Percentiles rank a stretch among this genome's conserved stretches.
Conservation (phyloP, 2,888 invertebrate genomes). For the Saturnia pavonia region DNA sequence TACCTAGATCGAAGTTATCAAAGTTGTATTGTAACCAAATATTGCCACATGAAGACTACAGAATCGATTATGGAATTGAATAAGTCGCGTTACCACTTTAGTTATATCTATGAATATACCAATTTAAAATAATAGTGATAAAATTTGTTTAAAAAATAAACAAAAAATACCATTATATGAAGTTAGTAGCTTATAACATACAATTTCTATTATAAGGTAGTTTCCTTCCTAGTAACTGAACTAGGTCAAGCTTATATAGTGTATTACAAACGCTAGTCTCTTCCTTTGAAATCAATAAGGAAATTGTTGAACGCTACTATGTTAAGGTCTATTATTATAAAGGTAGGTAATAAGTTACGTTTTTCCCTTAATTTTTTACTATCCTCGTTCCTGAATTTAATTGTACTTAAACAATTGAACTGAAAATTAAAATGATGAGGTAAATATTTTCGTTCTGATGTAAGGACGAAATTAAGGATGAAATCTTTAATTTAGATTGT, state of each 20-base stretch:
- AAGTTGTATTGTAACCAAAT: constrained; percentile 7
- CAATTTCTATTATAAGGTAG: background rate
- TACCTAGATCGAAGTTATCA: constrained; percentile 35
- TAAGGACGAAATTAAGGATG: no score
- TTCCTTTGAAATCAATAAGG: background rate
- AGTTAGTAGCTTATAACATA: background rate
- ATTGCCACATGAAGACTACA: background rate
- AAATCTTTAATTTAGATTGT: no score
- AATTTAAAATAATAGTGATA: background rate
- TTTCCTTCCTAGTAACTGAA: background rate
- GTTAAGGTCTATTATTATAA: background rate
- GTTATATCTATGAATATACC: background rate
- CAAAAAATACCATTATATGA: background rate
- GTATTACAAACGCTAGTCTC: background rate
- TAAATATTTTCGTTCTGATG: background rate
- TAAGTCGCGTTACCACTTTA: background rate
- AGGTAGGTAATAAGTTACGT: no score
- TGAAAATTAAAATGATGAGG: background rate
- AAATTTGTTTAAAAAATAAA: background rate
- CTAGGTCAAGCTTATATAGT: background rate
- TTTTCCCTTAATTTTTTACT: background rate
- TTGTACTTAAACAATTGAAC: background rate
- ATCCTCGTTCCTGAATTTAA: background rate
- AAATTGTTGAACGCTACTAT: background rate
- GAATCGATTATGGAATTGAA: background rate